Conservation (phyloP, 2,888 invertebrate species). For the Lepidocyrtinus sp. region DNA sequence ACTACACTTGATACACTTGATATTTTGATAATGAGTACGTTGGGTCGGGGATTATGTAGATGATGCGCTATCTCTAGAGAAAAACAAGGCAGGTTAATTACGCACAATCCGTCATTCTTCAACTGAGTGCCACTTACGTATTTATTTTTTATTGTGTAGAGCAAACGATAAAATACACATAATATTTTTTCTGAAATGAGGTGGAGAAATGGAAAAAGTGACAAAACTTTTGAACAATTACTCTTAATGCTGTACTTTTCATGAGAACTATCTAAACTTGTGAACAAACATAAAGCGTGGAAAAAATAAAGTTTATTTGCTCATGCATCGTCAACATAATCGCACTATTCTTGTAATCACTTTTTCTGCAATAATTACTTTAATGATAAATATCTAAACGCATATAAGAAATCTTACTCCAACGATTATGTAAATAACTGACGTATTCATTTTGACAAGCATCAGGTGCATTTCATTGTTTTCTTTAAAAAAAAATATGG, state of each 20-base stretch:
- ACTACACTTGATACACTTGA: background rate
- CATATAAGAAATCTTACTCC: background rate
- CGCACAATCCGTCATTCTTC: background rate
- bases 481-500: background rate
- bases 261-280: constrained; percentile 8
- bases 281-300: constrained; percentile 37
- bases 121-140: too few species aligned
- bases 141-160: background rate
- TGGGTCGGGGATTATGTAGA: background rate
- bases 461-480: background rate
- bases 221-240: constrained; percentile 6
- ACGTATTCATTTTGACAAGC: background rate
- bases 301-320: constrained; percentile 32
- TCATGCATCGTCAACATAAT: background rate
- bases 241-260: background rate
- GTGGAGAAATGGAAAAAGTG: constrained; percentile 6
- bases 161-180: background rate
- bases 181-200: background rate
- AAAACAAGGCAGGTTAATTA: constrained; percentile 29
- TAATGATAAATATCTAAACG: constrained; percentile 22
- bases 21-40: background rate
- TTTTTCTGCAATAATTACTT: constrained; percentile 15
- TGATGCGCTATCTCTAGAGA: background rate
- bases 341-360: constrained; percentile 12
- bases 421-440: background rate